phyloP scores from a whole-genome alignment of 2,113 vertebrate genomes.

The Zapornia atra region DNA sequence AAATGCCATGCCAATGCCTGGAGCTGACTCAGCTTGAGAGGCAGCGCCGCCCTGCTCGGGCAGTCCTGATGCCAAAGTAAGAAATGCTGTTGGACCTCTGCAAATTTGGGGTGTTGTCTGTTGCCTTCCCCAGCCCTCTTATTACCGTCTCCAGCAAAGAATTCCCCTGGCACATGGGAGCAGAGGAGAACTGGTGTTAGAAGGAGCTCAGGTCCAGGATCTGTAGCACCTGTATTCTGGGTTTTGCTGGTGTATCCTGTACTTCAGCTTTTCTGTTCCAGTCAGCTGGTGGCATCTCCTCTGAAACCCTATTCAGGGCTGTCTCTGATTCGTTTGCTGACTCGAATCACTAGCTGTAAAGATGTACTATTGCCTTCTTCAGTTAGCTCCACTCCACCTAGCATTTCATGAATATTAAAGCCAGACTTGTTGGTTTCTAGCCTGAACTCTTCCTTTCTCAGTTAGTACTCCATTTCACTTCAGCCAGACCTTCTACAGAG shows the following conservation, averaged over 20 bases:
- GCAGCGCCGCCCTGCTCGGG: rapidly evolving
- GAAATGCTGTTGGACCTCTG: background rate
- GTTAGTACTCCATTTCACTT: background rate
- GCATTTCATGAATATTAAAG: background rate
- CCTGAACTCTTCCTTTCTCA: background rate
- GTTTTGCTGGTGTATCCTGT: background rate
- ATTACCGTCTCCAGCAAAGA: background rate
- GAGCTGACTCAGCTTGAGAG: rapidly evolving
- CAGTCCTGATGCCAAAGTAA: background rate
- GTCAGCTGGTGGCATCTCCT: background rate
- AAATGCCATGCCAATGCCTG: background rate
- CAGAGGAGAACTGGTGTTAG: background rate
- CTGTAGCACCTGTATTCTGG: background rate
- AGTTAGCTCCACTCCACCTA: background rate
- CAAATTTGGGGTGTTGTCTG: background rate
- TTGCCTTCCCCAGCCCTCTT: background rate
- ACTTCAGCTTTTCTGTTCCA: background rate
- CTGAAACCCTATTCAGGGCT: background rate
- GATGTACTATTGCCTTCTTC: background rate
- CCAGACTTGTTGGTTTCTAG: background rate
- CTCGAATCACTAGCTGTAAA: background rate
- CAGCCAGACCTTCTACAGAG: background rate
- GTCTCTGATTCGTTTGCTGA: background rate
- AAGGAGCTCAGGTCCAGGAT: background rate
- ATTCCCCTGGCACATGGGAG: background rate